These are phyloP conservation scores for Lytechinus pictus DNA, from an alignment of 35 echinoderm and acorn worm species.

Conservation along the genomic window DNA sequence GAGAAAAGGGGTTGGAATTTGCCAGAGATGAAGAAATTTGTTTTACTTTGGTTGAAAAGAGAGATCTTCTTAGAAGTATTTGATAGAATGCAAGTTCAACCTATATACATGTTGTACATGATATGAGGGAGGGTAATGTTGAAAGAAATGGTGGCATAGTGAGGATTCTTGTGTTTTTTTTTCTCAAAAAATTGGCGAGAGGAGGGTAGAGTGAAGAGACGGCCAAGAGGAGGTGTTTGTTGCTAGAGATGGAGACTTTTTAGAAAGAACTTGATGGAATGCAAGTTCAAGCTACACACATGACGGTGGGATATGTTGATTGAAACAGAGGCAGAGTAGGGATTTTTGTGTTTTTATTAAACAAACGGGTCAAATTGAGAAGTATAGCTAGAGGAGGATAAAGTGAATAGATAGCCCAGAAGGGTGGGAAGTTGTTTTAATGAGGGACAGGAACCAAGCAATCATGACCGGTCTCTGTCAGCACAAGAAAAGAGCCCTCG, in stretches of 20 bases:
- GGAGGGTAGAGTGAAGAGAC: background rate
- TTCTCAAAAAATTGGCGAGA: background rate
- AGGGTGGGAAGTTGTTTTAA: constrained; percentile 48
- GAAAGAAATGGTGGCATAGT: background rate
- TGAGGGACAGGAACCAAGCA: constrained; percentile 30
- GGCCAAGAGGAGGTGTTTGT: too few species aligned
- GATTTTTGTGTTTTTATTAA: background rate
- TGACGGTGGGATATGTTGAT: background rate
- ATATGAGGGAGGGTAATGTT: background rate
- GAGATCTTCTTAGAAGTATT: background rate
- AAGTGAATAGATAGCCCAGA: background rate
- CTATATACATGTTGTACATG: too few species aligned
- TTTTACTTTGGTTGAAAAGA: background rate
- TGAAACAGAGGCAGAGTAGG: background rate
- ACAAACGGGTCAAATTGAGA: background rate
- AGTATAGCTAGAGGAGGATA: background rate
- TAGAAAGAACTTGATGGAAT: too few species aligned
- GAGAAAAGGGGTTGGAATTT: background rate
- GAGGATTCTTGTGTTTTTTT: background rate
- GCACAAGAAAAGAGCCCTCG: constrained; percentile 36
- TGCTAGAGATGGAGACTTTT: too few species aligned
- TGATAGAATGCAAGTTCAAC: background rate
- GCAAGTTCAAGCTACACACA: too few species aligned
- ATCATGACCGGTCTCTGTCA: constrained; percentile 42
- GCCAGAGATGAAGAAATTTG: background rate